phyloP scores from a whole-genome alignment of 92 coral and sea anemone genomes.

The Virgularia gustaviana region DNA sequence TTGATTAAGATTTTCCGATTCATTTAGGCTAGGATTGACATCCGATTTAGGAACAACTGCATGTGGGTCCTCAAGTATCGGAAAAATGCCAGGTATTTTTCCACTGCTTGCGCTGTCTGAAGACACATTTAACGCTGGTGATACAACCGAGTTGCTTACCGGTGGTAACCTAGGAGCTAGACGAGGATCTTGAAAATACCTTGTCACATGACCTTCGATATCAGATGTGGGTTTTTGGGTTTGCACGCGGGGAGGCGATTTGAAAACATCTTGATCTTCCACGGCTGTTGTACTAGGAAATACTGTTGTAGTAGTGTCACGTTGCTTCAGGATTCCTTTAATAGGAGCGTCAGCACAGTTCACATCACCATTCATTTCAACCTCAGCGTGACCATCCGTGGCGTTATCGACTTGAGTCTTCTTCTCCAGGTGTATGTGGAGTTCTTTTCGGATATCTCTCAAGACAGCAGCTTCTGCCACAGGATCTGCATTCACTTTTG shows the following conservation, averaged over 20 bases:
- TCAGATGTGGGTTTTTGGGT: slow-evolving; percentile 3
- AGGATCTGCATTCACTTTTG: slow-evolving; percentile 10
- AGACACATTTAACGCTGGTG: too few species aligned
- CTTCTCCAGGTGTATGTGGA: neutral
- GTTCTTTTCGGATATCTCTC: slow-evolving; percentile 30
- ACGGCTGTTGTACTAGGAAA: neutral
- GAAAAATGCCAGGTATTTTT: too few species aligned
- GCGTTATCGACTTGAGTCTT: neutral
- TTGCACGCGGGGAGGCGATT: slow-evolving; percentile 25
- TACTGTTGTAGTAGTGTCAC: neutral
- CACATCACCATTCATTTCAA: neutral
- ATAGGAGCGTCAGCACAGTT: neutral
- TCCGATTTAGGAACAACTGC: too few species aligned
- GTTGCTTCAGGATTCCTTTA: neutral
- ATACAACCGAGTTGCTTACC: neutral
- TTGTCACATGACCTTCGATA: neutral
- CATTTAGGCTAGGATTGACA: too few species aligned
- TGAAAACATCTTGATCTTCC: neutral
- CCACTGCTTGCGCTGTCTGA: too few species aligned
- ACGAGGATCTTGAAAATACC: slow-evolving; percentile 34
- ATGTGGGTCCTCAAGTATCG: too few species aligned
- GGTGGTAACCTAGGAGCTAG: neutral
- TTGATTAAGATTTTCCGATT: too few species aligned
- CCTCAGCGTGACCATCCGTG: neutral
- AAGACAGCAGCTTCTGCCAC: slow-evolving; percentile 20